Percentiles rank a stretch among this genome's conserved stretches.
Evolutionary conservation across 2,797 vertebrate species (phyloP).

Genomic region (Dipus sagitta): DNA sequence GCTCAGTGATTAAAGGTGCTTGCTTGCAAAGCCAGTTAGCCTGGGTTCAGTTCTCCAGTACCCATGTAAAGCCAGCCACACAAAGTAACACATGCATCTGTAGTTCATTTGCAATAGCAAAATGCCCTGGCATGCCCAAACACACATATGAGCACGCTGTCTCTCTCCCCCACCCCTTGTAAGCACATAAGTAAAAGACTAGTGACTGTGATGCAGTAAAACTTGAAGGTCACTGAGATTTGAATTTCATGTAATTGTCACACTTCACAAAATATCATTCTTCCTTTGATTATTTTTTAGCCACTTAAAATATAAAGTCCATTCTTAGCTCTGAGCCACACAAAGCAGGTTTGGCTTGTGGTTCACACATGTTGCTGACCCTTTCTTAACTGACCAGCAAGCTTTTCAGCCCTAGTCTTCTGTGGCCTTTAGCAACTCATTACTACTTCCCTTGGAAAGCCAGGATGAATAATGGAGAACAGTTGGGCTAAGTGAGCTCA

Average conservation of each 20-base stretch:
- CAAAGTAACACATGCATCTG: too few species aligned
- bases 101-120: too few species aligned
- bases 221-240: background rate
- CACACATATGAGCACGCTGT: too few species aligned
- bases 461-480: constrained; percentile 67
- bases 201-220: background rate
- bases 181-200: too few species aligned
- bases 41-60: too few species aligned
- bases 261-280: constrained; percentile 30
- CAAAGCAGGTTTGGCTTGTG: background rate
- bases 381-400: background rate
- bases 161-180: too few species aligned
- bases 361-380: background rate
- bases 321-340: background rate
- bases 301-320: constrained; percentile 31
- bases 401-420: background rate
- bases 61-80: too few species aligned
- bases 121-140: too few species aligned
- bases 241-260: background rate
- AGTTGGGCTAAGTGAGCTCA: constrained; percentile 76
- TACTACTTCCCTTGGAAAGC: constrained; percentile 62
- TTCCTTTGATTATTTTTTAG: constrained; percentile 48
- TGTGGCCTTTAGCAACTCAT: constrained; percentile 63
- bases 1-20: too few species aligned
- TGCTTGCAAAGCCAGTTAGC: too few species aligned